Percentiles rank a stretch among this genome's conserved stretches.
Evolutionary conservation across 2,113 vertebrate genomes (phyloP).

Genomic region (Siniperca knerii): DNA sequence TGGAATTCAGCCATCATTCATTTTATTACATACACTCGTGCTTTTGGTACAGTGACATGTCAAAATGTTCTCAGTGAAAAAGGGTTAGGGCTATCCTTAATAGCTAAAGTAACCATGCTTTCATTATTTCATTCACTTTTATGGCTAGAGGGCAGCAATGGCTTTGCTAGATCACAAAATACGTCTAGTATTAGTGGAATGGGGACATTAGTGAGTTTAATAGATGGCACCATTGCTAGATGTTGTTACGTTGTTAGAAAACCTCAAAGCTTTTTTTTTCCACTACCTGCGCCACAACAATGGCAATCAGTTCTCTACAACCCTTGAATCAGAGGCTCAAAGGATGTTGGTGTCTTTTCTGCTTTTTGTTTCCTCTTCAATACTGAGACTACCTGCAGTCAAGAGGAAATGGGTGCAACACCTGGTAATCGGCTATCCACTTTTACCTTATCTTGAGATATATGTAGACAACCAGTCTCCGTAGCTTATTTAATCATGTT

Average conservation of each 20-base stretch:
- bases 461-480: conserved; percentile 59
- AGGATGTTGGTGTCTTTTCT: neutral
- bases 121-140: neutral
- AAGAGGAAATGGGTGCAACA: conserved; percentile 28
- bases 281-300: neutral
- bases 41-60: neutral
- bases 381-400: conserved; percentile 19
- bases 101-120: neutral
- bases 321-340: conserved; percentile 1
- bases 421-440: conserved; percentile 16
- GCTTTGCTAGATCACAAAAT: neutral
- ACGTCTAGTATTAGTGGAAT: neutral
- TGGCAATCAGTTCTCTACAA: neutral
- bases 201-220: neutral
- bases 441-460: conserved; percentile 38
- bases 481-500: conserved; percentile 54
- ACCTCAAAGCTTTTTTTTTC: conserved; percentile 2
- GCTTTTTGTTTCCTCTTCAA: conserved; percentile 4
- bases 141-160: neutral
- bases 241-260: neutral
- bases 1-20: no score
- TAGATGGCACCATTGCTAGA: neutral
- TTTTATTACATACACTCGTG: no score
- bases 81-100: neutral
- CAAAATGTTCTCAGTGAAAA: neutral